Evolutionary conservation across 2,888 invertebrate species (phyloP).

Genomic region (Leptinotarsa tumamoca): DNA sequence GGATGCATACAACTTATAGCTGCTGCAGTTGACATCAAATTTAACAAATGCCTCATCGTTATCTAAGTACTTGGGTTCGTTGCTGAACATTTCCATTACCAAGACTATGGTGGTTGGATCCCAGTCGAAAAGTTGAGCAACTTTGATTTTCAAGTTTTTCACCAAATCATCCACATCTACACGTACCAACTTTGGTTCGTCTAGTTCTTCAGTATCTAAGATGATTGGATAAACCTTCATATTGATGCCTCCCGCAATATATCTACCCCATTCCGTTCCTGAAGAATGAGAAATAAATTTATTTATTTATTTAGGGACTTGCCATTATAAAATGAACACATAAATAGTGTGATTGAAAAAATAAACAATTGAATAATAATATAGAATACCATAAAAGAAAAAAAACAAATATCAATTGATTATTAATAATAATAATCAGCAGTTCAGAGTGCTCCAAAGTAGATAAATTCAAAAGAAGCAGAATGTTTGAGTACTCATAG

Average conservation of each 20-base stretch:
- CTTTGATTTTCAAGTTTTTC: constrained; percentile 70
- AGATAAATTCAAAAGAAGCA: too few relatives aligned
- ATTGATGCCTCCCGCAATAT: constrained; percentile 72
- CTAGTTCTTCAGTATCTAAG: constrained; percentile 71
- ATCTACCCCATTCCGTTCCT: constrained; percentile 71
- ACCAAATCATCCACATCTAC: constrained; percentile 71
- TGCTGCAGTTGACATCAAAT: constrained; percentile 61
- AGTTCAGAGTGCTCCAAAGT: too few relatives aligned
- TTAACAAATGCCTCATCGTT: constrained; percentile 64
- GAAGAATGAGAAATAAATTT: constrained; percentile 30
- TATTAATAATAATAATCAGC: too few relatives aligned
- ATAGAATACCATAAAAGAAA: too few relatives aligned
- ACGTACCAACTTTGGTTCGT: constrained; percentile 73
- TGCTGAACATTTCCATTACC: constrained; percentile 60
- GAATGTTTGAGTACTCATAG: too few relatives aligned
- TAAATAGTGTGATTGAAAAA: too few relatives aligned
- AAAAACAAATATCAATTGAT: too few relatives aligned
- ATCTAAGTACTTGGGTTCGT: constrained; percentile 62
- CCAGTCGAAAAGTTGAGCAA: constrained; percentile 68
- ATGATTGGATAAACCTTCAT: constrained; percentile 75
- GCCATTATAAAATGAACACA: too few relatives aligned
- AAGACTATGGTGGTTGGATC: constrained; percentile 64
- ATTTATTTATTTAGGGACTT: too few relatives aligned
- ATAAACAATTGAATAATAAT: too few relatives aligned
- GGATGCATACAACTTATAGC: constrained; percentile 69